Evolutionary conservation across 2,797 vertebrate species (phyloP).

Genomic region (Notoglanidium macrostoma): DNA sequence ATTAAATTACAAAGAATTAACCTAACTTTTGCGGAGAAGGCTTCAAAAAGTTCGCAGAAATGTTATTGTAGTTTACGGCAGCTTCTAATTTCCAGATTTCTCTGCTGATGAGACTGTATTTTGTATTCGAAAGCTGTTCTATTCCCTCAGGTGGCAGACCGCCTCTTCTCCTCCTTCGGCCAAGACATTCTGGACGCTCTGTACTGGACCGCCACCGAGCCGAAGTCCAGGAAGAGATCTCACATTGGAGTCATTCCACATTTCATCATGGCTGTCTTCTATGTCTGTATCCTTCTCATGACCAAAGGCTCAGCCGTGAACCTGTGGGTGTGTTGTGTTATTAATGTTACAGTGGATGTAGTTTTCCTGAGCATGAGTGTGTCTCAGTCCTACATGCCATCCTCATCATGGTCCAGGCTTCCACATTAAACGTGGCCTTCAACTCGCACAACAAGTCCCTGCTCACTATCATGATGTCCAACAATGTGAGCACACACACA

Average conservation of each 20-base stretch:
- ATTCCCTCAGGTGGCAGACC: conserved; percentile 87
- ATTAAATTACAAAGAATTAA: background rate
- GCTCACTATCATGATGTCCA: conserved; percentile 99
- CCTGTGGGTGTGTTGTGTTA: background rate
- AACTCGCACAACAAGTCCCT: conserved; percentile 98
- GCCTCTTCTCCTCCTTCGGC: conserved; percentile 96
- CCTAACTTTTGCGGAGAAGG: background rate
- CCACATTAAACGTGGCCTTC: conserved; percentile 96
- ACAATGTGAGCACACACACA: conserved; percentile 83
- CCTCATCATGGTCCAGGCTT: conserved; percentile 97
- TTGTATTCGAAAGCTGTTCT: background rate
- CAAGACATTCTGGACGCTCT: conserved; percentile 97
- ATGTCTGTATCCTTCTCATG: conserved; percentile 93
- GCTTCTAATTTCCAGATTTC: background rate
- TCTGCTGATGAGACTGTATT: background rate
- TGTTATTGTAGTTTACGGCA: too few species aligned
- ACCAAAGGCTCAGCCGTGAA: background rate
- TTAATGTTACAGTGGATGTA: background rate
- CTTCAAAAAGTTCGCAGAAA: too few species aligned
- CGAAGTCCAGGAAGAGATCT: conserved; percentile 91
- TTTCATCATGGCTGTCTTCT: conserved; percentile 96
- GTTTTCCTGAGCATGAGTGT: conserved; percentile 65
- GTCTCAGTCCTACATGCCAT: conserved; percentile 90
- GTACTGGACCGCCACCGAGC: conserved; percentile 98
- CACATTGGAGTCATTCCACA: conserved; percentile 95